A percentile compares a stretch with the other conserved stretches of the same genome.
Conservation (phyloP, 2,113 vertebrate species). For the Spilogale gracilis region DNA sequence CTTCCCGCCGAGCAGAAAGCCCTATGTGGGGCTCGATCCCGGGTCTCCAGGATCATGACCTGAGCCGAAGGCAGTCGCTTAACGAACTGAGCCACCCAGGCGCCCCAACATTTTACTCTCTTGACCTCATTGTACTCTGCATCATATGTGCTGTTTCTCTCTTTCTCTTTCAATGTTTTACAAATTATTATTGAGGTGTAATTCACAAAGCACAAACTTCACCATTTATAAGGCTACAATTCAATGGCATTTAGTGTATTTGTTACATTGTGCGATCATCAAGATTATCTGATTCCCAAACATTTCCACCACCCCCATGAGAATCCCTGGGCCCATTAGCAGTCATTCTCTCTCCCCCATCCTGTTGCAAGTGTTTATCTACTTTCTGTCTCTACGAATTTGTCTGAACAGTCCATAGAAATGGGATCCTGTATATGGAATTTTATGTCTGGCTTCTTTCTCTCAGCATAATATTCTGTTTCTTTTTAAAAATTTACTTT, state of each 20-base stretch:
- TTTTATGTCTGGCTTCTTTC: neutral
- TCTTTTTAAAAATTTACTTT: neutral
- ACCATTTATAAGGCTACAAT: neutral
- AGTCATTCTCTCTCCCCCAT: neutral
- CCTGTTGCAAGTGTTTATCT: neutral
- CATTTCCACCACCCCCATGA: neutral
- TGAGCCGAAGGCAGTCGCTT: too few species aligned
- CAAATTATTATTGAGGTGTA: neutral
- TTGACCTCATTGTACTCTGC: neutral
- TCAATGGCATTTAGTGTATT: neutral
- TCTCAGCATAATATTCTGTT: neutral
- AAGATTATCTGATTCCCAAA: neutral
- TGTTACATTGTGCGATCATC: neutral
- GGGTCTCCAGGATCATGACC: too few species aligned
- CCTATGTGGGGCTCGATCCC: too few species aligned
- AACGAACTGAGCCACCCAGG: too few species aligned
- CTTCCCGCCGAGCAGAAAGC: too few species aligned
- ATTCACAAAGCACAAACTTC: neutral
- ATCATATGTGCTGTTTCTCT: neutral
- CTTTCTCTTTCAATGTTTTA: neutral
- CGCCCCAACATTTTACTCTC: neutral
- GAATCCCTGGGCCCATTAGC: neutral
- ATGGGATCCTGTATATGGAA: neutral
- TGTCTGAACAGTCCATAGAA: neutral
- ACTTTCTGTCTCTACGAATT: neutral